A percentile compares a stretch with the other conserved stretches of the same genome.
Conservation (phyloP, 2,113 vertebrate genomes). For the Python bivittatus region DNA sequence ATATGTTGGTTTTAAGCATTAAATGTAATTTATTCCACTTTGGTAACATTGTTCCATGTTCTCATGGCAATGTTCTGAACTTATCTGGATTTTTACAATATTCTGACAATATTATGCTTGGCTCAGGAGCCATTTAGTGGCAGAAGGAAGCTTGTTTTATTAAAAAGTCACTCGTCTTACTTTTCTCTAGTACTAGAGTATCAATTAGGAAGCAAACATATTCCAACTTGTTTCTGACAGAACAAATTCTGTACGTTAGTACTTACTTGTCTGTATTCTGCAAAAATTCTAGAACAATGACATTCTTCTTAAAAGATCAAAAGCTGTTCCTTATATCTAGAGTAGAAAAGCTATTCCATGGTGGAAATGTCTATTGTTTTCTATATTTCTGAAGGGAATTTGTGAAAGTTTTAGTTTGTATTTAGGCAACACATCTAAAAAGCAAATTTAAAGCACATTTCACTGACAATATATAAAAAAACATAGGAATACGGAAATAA, state of each 20-base stretch:
- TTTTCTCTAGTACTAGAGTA: neutral
- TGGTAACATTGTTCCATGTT: too few species aligned
- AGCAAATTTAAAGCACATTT: neutral
- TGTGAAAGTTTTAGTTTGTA: neutral
- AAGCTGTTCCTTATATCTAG: neutral
- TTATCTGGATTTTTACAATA: neutral
- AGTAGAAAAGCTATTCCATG: neutral
- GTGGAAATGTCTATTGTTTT: too few species aligned
- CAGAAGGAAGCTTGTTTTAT: neutral
- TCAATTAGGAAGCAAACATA: neutral
- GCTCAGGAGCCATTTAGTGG: neutral
- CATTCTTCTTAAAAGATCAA: neutral
- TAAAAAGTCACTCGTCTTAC: neutral
- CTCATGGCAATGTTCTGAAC: too few species aligned
- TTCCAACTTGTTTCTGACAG: neutral
- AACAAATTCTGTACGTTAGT: neutral
- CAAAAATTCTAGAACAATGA: neutral
- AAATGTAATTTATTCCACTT: too few species aligned
- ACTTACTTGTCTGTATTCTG: neutral
- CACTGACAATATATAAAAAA: neutral
- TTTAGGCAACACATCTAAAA: too few species aligned
- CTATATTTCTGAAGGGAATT: neutral
- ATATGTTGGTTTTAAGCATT: too few species aligned
- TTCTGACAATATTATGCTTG: constrained; percentile 8
- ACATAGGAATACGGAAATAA: neutral